Base-by-base conservation (phyloP, 2,113 vertebrate species). In the Caranx melampygus region DNA sequence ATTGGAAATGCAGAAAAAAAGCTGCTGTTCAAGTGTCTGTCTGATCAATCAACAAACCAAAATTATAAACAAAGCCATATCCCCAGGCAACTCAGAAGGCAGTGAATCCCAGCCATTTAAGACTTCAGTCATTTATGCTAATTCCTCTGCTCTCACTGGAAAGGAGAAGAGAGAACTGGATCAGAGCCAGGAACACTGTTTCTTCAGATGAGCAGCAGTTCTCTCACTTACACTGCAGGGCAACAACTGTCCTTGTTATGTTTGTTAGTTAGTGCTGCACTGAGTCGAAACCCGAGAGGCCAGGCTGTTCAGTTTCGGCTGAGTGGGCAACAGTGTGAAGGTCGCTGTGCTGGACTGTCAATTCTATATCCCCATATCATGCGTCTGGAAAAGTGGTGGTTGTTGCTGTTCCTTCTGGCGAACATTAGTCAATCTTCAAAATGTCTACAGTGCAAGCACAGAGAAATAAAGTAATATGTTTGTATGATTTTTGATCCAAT, bases 321-420 rank as follows among this genome's bases (percentile, higher is more conserved):
- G 84, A 80, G 86, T 86, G 84, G 86, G 89, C 87, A 74, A 51
- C 63, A 71, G 45, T 63, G 75, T 64, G 61, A 57, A 74, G 79
- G 79, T 21, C 65, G 70, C 61, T 61, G 72, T 66, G 74, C 62
- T 34, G 65, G 45, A 52, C 72, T 15, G 8, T 71, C 81, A 73
- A 47, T 75, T 86, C 71, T 78, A 57, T 33, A 31, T 68, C 78
- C 68, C 60, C 21, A 49, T 55, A 3, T 66, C 64, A 6, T 58
- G 87, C 88, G 81, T 84, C 60, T 45, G 72, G 83, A 83, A 59
- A 75, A 35, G 4, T 72, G 66, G 33, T 74, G 47, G 66, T 79
- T 45, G 2, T 49, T 70, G 58, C 52, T 45, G 49, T 37, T 76
- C 59, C 11, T 62, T 3, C 31, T 76, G 40, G 15, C 51, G 18